Conservation (phyloP, 2,113 vertebrate genomes). For the Cyanoramphus novaezelandiae region DNA sequence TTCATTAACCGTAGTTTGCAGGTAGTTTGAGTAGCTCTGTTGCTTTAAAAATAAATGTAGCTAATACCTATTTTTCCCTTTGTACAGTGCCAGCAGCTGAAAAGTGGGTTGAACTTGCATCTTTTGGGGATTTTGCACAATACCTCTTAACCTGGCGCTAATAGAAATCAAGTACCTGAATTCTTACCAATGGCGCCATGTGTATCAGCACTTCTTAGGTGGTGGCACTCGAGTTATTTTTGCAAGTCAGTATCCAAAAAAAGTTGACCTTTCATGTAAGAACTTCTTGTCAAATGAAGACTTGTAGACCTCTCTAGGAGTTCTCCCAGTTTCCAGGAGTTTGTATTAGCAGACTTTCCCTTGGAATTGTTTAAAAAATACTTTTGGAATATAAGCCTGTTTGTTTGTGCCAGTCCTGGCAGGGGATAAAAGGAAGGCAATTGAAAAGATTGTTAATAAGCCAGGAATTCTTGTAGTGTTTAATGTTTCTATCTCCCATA, state of each 20-base stretch:
- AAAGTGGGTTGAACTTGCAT: slow-evolving; percentile 59
- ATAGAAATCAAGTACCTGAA: slow-evolving; percentile 20
- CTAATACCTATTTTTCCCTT: slow-evolving; percentile 67
- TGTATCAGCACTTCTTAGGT: slow-evolving; percentile 64
- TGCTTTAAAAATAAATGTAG: slow-evolving; percentile 70
- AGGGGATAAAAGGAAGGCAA: slow-evolving; percentile 63
- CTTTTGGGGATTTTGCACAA: slow-evolving; percentile 53
- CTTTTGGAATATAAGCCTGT: slow-evolving; percentile 37
- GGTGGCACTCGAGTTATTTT: slow-evolving; percentile 68
- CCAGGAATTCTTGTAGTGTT: slow-evolving; percentile 68
- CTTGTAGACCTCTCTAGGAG: slow-evolving; percentile 67
- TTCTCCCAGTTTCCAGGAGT: slow-evolving; percentile 66
- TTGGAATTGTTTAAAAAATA: slow-evolving; percentile 32
- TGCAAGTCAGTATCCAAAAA: slow-evolving; percentile 64
- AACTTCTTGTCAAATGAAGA: slow-evolving; percentile 69
- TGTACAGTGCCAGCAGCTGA: slow-evolving; percentile 67
- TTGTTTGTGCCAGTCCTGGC: neutral
- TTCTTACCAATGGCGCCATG: slow-evolving; percentile 21
- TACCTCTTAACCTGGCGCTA: slow-evolving; percentile 38
- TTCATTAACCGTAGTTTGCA: slow-evolving; percentile 76
- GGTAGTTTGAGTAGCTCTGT: slow-evolving; percentile 67
- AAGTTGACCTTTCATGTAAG: slow-evolving; percentile 61
- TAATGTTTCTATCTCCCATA: slow-evolving; percentile 61
- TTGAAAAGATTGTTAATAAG: slow-evolving; percentile 73
- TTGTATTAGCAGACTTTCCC: slow-evolving; percentile 29